Evolutionary conservation across 2,888 invertebrate genomes (phyloP).

Genomic region (Limenitis camilla): DNA sequence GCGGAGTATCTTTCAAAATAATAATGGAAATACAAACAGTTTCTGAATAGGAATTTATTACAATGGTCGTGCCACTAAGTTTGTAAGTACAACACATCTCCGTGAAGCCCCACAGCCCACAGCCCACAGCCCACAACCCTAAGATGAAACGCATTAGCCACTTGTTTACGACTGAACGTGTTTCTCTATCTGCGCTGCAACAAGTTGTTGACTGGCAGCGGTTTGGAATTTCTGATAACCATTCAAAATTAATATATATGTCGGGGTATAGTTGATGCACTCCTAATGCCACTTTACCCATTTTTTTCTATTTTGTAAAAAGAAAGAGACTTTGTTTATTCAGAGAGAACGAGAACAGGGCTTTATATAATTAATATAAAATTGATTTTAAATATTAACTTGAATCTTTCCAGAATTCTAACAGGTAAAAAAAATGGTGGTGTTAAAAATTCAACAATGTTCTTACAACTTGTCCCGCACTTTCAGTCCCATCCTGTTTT

Average conservation of each 20-base stretch:
- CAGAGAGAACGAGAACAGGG: neutral
- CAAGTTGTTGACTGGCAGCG: neutral
- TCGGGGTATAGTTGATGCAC: too few species aligned
- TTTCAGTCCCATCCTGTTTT: slow-evolving; percentile 17
- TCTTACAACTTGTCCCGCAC: neutral
- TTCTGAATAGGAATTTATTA: neutral
- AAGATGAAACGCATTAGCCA: slow-evolving; percentile 17
- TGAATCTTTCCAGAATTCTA: too few species aligned
- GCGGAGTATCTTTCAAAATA: too few species aligned
- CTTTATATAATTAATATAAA: neutral
- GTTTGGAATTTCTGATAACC: too few species aligned
- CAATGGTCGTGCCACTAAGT: neutral
- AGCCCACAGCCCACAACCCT: neutral
- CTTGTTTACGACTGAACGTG: slow-evolving; percentile 21
- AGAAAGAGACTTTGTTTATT: too few species aligned
- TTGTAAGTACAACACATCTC: slow-evolving; percentile 4
- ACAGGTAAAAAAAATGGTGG: too few species aligned
- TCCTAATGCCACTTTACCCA: too few species aligned
- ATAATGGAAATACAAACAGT: neutral
- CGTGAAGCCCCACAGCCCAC: neutral
- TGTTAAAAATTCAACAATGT: neutral
- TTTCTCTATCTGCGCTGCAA: neutral
- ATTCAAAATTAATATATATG: too few species aligned
- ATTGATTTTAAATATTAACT: too few species aligned
- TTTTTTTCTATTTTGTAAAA: too few species aligned